Conservation (phyloP, 1,140 invertebrate genomes). For the Diorhabda elongata region DNA sequence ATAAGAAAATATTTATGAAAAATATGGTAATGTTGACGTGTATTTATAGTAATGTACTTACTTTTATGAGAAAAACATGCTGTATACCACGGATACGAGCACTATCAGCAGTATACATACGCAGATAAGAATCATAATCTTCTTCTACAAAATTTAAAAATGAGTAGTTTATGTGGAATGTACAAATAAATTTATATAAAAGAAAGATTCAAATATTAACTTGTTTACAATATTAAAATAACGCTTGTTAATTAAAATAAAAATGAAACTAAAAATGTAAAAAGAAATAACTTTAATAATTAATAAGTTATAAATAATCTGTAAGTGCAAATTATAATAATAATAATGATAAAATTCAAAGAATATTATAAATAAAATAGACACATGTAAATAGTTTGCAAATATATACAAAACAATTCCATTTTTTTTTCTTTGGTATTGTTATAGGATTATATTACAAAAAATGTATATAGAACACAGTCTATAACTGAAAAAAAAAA, state of each 20-base stretch:
- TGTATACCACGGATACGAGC: slow-evolving; percentile 51
- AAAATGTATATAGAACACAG: not conserved
- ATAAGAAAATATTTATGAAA: too few species aligned
- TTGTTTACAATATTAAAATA: too few species aligned
- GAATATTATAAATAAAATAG: slow-evolving; percentile 4
- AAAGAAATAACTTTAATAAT: slow-evolving; percentile 14
- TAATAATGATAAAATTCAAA: not conserved
- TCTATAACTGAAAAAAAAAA: not conserved
- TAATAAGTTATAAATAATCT: slow-evolving; percentile 8
- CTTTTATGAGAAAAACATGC: slow-evolving; percentile 25
- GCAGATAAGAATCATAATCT: slow-evolving; percentile 98
- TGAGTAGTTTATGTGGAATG: slow-evolving; percentile 24
- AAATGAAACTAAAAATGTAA: slow-evolving; percentile 13
- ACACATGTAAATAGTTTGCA: slow-evolving; percentile 17
- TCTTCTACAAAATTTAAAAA: slow-evolving; percentile 78
- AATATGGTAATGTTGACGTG: too few species aligned
- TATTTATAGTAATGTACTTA: slow-evolving; percentile 20
- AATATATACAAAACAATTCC: slow-evolving; percentile 17
- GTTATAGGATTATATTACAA: slow-evolving; percentile 9
- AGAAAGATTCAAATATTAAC: slow-evolving; percentile 8
- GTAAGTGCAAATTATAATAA: not conserved
- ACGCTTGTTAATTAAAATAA: not conserved
- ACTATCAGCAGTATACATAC: slow-evolving; percentile 82
- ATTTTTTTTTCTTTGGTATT: slow-evolving; percentile 21
- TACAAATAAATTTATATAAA: slow-evolving; percentile 20